Conservation (phyloP, 2,797 vertebrate genomes). For the Sylvia borin region DNA sequence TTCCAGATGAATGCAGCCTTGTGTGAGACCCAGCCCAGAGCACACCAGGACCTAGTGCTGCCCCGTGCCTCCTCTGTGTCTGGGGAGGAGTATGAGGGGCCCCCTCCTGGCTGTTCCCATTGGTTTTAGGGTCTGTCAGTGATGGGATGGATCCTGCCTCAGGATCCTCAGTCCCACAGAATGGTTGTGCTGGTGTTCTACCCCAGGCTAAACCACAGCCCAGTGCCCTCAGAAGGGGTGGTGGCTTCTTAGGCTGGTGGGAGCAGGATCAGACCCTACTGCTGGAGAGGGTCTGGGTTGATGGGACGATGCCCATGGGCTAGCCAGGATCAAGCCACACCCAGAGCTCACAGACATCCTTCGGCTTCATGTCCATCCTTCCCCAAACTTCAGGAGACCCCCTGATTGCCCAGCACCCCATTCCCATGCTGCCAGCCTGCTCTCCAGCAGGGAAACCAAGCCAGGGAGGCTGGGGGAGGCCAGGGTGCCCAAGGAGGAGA, state of each 20-base stretch:
- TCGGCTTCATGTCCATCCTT: background rate
- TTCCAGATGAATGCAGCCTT: background rate
- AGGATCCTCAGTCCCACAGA: background rate
- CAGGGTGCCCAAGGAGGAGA: background rate
- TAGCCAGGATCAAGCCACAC: background rate
- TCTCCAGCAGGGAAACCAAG: background rate
- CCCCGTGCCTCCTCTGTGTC: fast-evolving
- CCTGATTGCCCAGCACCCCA: fast-evolving
- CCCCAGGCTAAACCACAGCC: background rate
- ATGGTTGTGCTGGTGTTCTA: background rate
- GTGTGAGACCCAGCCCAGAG: background rate
- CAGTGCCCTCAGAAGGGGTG: fast-evolving
- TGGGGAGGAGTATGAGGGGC: background rate
- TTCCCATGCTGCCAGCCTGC: background rate
- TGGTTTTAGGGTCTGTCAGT: background rate
- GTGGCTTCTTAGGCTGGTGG: background rate
- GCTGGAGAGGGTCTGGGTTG: fast-evolving
- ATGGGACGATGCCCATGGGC: background rate
- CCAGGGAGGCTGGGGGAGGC: background rate
- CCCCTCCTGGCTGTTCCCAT: background rate
- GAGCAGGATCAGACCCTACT: background rate
- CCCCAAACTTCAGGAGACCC: background rate
- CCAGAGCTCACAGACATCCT: background rate
- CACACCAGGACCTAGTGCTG: fast-evolving
- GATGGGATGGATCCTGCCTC: background rate